These are phyloP conservation scores for Holothuria scabra DNA, from an alignment of 53 echinoderm and acorn worm species.

Conservation along the genomic window DNA sequence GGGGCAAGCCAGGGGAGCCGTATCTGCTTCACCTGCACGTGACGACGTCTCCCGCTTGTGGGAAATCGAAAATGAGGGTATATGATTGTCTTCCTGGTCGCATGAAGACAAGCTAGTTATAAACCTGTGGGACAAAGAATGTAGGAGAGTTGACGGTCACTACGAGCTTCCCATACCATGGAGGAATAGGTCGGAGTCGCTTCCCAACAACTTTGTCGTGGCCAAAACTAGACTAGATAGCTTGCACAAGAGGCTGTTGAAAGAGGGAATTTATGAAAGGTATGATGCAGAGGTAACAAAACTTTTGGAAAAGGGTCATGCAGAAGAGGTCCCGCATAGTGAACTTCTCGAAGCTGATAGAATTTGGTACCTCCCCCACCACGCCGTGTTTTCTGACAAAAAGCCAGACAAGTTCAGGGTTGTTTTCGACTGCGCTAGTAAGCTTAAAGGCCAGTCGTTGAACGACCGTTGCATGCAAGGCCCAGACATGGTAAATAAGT, in stretches of 20 bases:
- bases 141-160: constrained; percentile 24
- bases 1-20: too few relatives aligned
- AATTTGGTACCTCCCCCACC: constrained; percentile 61
- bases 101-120: constrained; percentile 37
- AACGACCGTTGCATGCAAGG: too few relatives aligned
- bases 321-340: constrained; percentile 33
- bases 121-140: not conserved
- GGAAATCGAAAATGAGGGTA: constrained; percentile 50
- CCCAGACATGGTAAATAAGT: too few relatives aligned
- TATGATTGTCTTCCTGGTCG: constrained; percentile 4
- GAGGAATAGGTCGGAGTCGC: not conserved
- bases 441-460: not conserved
- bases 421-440: constrained; percentile 52
- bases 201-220: constrained; percentile 49
- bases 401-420: too few relatives aligned
- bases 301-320: too few relatives aligned
- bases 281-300: constrained; percentile 51
- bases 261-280: constrained; percentile 5
- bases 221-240: constrained; percentile 51
- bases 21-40: not conserved
- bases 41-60: constrained; percentile 29
- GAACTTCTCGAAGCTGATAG: constrained; percentile 36
- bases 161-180: constrained; percentile 32
- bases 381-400: too few relatives aligned
- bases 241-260: constrained; percentile 15